Base-by-base conservation (phyloP, 1,140 invertebrate genomes). In the Drosophila littoralis region DNA sequence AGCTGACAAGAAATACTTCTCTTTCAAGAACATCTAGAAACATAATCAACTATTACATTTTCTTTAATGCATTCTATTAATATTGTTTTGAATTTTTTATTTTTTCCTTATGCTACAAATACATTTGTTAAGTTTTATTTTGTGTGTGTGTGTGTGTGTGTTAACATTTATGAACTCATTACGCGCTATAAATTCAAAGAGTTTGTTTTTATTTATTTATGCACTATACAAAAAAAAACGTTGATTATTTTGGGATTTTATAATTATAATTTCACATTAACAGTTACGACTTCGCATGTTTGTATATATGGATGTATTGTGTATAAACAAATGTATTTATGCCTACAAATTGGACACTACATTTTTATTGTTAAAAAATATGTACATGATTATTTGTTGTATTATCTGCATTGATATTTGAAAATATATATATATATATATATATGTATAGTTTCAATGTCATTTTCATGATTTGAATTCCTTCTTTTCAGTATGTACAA, bases 141-240 rank as follows among this genome's bases (percentile, higher is more conserved):
- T 67, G 7, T 63, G 22, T 28, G 22, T 28, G 32, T 28, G 22
- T 28, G 32, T 35, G 15, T 50, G 22, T 66, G 45, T 61, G 63
- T 77, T 84, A 81, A 85, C 77, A 81, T 84, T 81, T 71, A 78
- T 61, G 83, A 81, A 86, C 79, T 86, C 83, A 67, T 86, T 86
- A 86, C 82, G 55, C 50, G 51, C 82, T 86, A 86, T 86, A 86
- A 86, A 86, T 86, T 86, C 82, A 86, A 85, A 86, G 82, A 86
- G 78, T 70, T 59, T 66, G 58, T 58, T 75, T 67, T 65, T 22
- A 22, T 28, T 51, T 65, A 80, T 64, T 84, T 60, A 35, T 75
- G 42, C 35, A 59, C 79, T 86, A 86, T 66, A 79, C 71, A 85
- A 79, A 70, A 71, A 78, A 65, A 76, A 74, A 72, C 51, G 46